Evolutionary conservation across 2,113 vertebrate species (phyloP).

Genomic region (Hippotragus niger): DNA sequence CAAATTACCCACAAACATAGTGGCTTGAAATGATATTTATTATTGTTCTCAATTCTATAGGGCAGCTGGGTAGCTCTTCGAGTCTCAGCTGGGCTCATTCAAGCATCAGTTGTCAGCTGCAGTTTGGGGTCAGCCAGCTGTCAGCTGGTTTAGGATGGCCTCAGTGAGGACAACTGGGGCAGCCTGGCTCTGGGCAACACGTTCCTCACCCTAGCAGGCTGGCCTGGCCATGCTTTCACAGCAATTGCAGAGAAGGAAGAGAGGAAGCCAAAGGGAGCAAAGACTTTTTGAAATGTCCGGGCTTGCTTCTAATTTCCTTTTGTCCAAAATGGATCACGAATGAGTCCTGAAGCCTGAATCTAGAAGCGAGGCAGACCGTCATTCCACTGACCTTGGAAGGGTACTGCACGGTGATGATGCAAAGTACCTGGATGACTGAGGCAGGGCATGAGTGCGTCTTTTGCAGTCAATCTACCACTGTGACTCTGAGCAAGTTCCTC

Average conservation of each 20-base stretch:
- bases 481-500: neutral
- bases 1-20: neutral
- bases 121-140: neutral
- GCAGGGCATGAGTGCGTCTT: rapidly evolving
- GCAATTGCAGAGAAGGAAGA: no score
- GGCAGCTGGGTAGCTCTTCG: neutral
- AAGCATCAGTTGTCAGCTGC: neutral
- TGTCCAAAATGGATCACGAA: neutral
- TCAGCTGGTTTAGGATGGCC: neutral
- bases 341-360: neutral
- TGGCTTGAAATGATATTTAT: neutral
- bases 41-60: neutral
- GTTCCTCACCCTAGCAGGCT: neutral
- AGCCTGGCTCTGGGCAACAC: rapidly evolving
- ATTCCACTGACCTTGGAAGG: rapidly evolving
- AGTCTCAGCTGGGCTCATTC: neutral
- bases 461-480: rapidly evolving
- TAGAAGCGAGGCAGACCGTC: rapidly evolving
- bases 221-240: neutral
- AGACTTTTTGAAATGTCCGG: neutral
- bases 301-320: neutral
- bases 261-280: neutral
- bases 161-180: neutral
- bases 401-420: rapidly evolving
- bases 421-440: rapidly evolving